Evolutionary conservation across 2,113 vertebrate genomes (phyloP), one percentile per base, ranked within the genome.

Genomic region (Oophaga pumilio): DNA sequence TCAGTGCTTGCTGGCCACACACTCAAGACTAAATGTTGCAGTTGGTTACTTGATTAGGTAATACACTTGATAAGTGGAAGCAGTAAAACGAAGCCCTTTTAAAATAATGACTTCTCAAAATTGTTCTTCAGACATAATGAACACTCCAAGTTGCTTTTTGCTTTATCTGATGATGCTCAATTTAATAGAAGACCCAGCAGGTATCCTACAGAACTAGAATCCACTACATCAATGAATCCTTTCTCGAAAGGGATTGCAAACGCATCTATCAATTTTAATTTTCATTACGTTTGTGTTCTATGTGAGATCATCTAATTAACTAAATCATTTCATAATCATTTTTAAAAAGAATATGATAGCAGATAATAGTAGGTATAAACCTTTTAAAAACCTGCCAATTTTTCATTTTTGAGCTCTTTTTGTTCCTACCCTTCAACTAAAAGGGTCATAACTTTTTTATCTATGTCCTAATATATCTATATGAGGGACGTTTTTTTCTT

Each of bases 41-140:
- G 71, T 74, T 74, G 71, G 33, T 74, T 74, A 12, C 11, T 74
- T 74, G 49, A 74, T 74, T 74, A 74, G 33, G 33, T 43, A 50
- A 74, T 74, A 22, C 33, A 22, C 71, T 74, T 20, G 17, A 74
- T 74, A 74, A 74, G 71, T 74, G 43, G 18, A 49, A 73, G 69
- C 69, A 33, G 69, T 73, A 73, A 74, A 74, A 74, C 71, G 20
- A 18, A 50, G 71, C 33, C 71, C 71, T 74, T 74, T 74, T 49
- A 74, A 74, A 74, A 50, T 50, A 74, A 74, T 74, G 71, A 74
- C 71, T 74, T 74, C 43, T 74, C 71, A 74, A 50, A 74, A 74
- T 50, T 22, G 71, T 50, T 22, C 71, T 74, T 74, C 33, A 74
- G 71, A 74, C 33, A 50, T 50, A 74, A 74, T 74, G 71, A 74